Evolutionary conservation across 1,140 invertebrate species (phyloP), one percentile per base, ranked within the genome.

Genomic region (Drosophila repletoides): DNA sequence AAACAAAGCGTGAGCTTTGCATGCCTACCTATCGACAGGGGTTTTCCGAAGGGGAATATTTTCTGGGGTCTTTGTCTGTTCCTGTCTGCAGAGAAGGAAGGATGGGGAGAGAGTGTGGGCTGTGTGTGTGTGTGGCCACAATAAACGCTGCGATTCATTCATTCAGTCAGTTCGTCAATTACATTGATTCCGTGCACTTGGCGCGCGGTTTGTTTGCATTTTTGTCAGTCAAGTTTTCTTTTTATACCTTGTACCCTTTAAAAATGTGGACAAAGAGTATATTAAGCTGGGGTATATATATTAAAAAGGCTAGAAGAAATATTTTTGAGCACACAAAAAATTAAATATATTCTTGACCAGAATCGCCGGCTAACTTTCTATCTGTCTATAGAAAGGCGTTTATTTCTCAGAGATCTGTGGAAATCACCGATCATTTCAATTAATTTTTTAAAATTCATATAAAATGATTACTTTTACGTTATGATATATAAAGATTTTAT

Each of bases 81-180:
- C n/a, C n/a, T n/a, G 9, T 14, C 17, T 10, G 15, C 5, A 2
- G 7, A 6, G 2, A 7, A 3, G 15, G 34, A 15, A 5, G 24
- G 26, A 17, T 15, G 41, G 29, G 17, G 10, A 26, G 22, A 4
- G 9, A 5, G 46, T n/a, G 51, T 10, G 5, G 26, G 24, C 28
- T 15, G 22, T 53, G 58, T 48, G 49, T 29, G 33, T 43, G 26
- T 61, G 53, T 67, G 79, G 71, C 71, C 76, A 75, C 71, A 76
- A 77, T 72, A 76, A 77, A 49, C 74, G 63, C 53, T 48, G 59
- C 63, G 76, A 61, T 58, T 72, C 71, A 41, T 80, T 80, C 76
- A 75, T 22, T 80, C 63, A 80, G 71, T 58, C 65, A 66, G 72
- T 76, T 80, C 72, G 71, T 81, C 76, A 80, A 80, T 80, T 81